Evolutionary conservation across 2,888 invertebrate genomes (phyloP), one percentile per base, ranked within the genome.

Genomic region (Acrobasis consociella): DNA sequence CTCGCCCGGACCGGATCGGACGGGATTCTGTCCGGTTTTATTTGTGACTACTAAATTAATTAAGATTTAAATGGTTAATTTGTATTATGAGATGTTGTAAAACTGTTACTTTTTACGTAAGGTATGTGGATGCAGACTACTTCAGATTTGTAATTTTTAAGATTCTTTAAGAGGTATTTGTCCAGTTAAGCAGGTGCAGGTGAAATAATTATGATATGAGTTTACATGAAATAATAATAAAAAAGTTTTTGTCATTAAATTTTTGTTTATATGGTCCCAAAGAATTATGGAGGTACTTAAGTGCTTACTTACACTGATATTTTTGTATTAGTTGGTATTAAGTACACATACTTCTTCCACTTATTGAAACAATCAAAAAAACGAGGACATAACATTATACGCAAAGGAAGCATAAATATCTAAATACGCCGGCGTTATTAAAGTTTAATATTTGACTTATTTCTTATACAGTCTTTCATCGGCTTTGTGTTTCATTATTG

Each of bases 41-140:
- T 85, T 85, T 74, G 79, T 85, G 83, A 83, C 76, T 77, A 76
- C 73, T 72, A 69, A 79, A 82, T 86, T 85, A 84, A 86, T 85
- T 84, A 78, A 68, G 68, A 74, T 78, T 75, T 75, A 65, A 70
- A 58, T 51, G 52, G 42, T 60, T 46, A n/a, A n/a, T 46, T 46
- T 46, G 31, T 31, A 31, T 31, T 31, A 31, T 31, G 8, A 31
- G 31, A 8, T 31, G 22, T 3, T 22, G 2, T 22, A 22, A 22
- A 22, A 5, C 22, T 22, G 22, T 22, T 22, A 22, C 22, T 22
- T 22, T 22, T 2, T 22, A 22, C 5, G n/a, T n/a, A n/a, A n/a
- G n/a, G n/a, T 31, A 31, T 8, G 31, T 31, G 31, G 8, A 31
- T 31, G 5, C 31, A 31, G 31, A 7, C 7, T 7, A 7, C 31